Base-by-base conservation (phyloP, 2,888 invertebrate species). In the Tholera decimalis region DNA sequence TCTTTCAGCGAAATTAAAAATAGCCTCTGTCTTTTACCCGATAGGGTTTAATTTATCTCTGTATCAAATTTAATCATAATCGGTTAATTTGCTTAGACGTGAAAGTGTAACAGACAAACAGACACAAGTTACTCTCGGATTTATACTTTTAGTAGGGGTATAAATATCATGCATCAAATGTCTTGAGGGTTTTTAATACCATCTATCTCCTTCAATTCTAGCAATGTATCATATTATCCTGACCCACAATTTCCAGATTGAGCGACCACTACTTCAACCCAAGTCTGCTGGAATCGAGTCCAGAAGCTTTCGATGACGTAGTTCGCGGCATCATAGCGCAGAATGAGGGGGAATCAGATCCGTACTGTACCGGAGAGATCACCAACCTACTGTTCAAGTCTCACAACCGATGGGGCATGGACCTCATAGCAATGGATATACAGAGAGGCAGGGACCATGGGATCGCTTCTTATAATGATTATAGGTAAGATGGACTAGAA, bases 371-470 rank as follows among this genome's bases (percentile, higher is more conserved):
- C 1, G 89, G 86, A 3, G 94, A 95, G 84, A 83, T 95, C 56
- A 92, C 93, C 6, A 95, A 96, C 92, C 69, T 96, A 91, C 80
- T 95, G 73, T 94, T 94, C 83, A 93, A 92, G 78, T 92, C 94
- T 0, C 80, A 81, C 20, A 93, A 93, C 76, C 78, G 80, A 24
- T 95, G 95, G 93, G 97, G 97, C 0, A 87, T 96, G 86, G 97
- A 97, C 82, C 89, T 97, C 28, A 93, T 96, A 49, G 96, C 97
- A 3, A 96, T 97, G 85, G 97, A 97, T 77, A 96, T 97, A 64
- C 97, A 97, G 84, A 89, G 97, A 49, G 96, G 97, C 28, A 89
- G 97, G 69, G 97, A 97, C 78, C 97, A 97, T 83, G 97, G 97
- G 3, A 87, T 97, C 35, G 96, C 96, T 0, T 95, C 96, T 2